phyloP scores from a whole-genome alignment of 2,888 invertebrate genomes.

The Philopedon plagiatum region DNA sequence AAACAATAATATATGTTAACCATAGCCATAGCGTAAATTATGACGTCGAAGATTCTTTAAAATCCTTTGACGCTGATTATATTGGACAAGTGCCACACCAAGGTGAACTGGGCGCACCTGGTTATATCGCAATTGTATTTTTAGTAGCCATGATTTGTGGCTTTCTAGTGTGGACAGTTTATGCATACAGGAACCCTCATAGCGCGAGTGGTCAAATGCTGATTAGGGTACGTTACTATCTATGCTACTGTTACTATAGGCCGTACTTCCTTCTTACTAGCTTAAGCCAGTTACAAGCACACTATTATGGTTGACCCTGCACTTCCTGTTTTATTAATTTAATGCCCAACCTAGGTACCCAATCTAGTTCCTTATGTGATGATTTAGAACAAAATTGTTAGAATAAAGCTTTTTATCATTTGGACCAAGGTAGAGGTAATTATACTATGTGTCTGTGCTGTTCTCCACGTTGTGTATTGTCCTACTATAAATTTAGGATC shows the following conservation, averaged over 20 bases:
- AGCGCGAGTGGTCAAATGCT: conserved; percentile 95
- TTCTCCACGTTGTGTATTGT: neutral
- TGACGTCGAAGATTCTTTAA: conserved; percentile 7
- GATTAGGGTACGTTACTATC: conserved; percentile 83
- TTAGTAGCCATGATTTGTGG: conserved; percentile 78
- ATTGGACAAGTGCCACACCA: conserved; percentile 21
- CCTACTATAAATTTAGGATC: no score
- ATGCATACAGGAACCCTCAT: conserved; percentile 97
- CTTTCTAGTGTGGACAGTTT: conserved; percentile 86
- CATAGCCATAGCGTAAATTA: conserved; percentile 18
- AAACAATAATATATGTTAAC: neutral
- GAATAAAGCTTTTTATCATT: neutral
- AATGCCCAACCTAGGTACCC: neutral
- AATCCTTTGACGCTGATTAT: conserved; percentile 14
- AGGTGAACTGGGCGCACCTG: conserved; percentile 69
- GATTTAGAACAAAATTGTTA: neutral
- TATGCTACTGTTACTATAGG: conserved; percentile 1
- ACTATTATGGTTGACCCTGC: conserved; percentile 4
- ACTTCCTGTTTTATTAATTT: neutral
- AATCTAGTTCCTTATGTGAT: neutral
- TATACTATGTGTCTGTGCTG: conserved; percentile 2
- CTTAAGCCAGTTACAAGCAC: conserved; percentile 13
- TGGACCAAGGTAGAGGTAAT: conserved; percentile 25
- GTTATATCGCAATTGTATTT: conserved; percentile 79
- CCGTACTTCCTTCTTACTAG: conserved; percentile 4